Base-by-base conservation (phyloP, 2,888 invertebrate species). In the Rhimphoctona megacephalus region DNA sequence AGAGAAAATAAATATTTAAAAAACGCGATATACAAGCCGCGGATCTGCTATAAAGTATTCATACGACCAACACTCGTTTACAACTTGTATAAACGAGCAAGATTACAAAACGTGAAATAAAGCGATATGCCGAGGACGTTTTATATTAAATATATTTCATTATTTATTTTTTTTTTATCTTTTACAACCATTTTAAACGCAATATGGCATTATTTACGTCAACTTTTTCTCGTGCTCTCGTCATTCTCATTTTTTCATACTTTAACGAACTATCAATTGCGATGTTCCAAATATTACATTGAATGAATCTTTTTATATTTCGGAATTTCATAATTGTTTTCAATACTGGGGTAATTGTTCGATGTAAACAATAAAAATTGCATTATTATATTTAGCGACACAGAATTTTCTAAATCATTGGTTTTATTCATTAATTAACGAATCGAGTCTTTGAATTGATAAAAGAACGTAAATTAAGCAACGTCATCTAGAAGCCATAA, bases 21-120 rank as follows among this genome's bases (percentile, higher is more conserved):
- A 61, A 17, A 43, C 39, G 36, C 19, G 61, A 52, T 33, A 43
- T 52, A 72, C 36, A 43, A 36, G 33, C 39, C n/a, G 64, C 33
- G 66, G 61, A 74, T 61, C 49, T 43, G 73, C 74, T 33, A 74
- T 79, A 73, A 85, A 73, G 73, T 82, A 78, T 81, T 73, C 85
- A 72, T 49, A 25, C 69, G 52, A 36, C 30, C 49, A 57, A 61
- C 46, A 36, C 52, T 54, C 43, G 36, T 64, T 49, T 78, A 61
- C n/a, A 77, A 25, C 43, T 6, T 43, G 11, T 46, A 57, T 66
- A 66, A 78, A 81, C 57, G 73, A 52, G 69, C 43, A 43, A 81
- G 69, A 70, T 52, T 76, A 54, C 61, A 33, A 25, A 69, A 61
- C 57, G 74, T 70, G 64, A 61, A 39, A 77, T 76, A 74, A 85